Percentiles rank a stretch among this genome's conserved stretches.
Evolutionary conservation across 37 sponge, comb jelly and placozoan species (phyloP).

Genomic region (Crambe crambe): DNA sequence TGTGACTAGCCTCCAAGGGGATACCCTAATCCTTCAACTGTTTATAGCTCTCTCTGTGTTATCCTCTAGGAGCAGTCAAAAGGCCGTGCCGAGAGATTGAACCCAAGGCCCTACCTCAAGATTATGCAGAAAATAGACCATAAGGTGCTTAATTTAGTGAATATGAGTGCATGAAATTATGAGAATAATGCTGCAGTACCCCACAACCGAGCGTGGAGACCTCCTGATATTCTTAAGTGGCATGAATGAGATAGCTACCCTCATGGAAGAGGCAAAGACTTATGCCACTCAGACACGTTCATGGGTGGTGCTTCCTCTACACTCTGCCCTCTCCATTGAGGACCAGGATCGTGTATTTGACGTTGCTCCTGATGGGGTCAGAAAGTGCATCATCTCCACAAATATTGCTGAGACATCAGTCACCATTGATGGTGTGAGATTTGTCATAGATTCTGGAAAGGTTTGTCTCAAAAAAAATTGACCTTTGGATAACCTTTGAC

Average conservation of each 20-base stretch:
- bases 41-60: too few relatives aligned
- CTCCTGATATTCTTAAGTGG: constrained; percentile 91
- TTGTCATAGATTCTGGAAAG: constrained; percentile 87
- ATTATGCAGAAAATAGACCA: constrained; percentile 87
- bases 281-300: constrained; percentile 74
- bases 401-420: constrained; percentile 97
- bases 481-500: neutral
- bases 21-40: too few relatives aligned
- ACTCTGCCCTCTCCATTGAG: constrained; percentile 93
- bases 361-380: constrained; percentile 83
- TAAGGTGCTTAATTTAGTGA: constrained; percentile 35
- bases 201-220: constrained; percentile 85
- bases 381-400: constrained; percentile 95
- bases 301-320: constrained; percentile 88
- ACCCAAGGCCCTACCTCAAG: constrained; percentile 79
- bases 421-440: constrained; percentile 93
- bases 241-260: constrained; percentile 81
- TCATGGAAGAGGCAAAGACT: constrained; percentile 77
- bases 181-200: too few relatives aligned
- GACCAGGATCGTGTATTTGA: constrained; percentile 96
- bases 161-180: too few relatives aligned
- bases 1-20: too few relatives aligned
- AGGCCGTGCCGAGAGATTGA: constrained; percentile 42
- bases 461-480: constrained; percentile 6
- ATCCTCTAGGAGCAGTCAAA: neutral